Conservation (phyloP, 2,113 vertebrate species). For the Varanus komodoensis region DNA sequence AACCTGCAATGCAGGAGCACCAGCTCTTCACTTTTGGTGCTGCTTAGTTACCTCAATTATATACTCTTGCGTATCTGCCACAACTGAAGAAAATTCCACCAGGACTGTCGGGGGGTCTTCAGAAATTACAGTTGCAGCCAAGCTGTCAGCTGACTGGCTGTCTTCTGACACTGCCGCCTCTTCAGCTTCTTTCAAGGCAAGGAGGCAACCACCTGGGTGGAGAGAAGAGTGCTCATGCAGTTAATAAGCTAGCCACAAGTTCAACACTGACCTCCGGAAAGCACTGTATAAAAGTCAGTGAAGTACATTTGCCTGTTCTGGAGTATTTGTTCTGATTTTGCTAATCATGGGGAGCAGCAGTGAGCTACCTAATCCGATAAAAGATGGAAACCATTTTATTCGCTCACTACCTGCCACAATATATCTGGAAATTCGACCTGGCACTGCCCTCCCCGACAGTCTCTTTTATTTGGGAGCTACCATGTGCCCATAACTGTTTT, state of each 20-base stretch:
- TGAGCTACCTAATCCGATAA: background rate
- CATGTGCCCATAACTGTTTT: background rate
- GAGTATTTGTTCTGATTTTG: no score
- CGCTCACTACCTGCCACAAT: no score
- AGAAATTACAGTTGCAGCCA: constrained; percentile 82
- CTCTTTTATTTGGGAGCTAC: background rate
- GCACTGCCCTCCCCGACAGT: no score
- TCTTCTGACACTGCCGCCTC: constrained; percentile 77
- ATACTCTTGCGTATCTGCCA: constrained; percentile 98
- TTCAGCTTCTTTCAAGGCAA: constrained; percentile 80
- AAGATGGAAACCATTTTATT: no score
- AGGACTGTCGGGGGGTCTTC: constrained; percentile 93
- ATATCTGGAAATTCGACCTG: no score
- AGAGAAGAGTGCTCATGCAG: background rate
- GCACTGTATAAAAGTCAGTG: no score
- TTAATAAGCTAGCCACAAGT: background rate
- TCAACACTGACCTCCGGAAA: background rate
- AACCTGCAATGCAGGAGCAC: no score
- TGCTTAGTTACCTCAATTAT: constrained; percentile 89
- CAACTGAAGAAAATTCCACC: constrained; percentile 97
- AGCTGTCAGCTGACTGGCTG: constrained; percentile 74
- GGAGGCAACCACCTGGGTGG: constrained; percentile 87
- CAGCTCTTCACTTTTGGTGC: background rate
- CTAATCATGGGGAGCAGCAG: background rate
- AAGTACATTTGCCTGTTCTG: background rate